phyloP scores from a whole-genome alignment of 92 coral and sea anemone species.

The Porites rus region DNA sequence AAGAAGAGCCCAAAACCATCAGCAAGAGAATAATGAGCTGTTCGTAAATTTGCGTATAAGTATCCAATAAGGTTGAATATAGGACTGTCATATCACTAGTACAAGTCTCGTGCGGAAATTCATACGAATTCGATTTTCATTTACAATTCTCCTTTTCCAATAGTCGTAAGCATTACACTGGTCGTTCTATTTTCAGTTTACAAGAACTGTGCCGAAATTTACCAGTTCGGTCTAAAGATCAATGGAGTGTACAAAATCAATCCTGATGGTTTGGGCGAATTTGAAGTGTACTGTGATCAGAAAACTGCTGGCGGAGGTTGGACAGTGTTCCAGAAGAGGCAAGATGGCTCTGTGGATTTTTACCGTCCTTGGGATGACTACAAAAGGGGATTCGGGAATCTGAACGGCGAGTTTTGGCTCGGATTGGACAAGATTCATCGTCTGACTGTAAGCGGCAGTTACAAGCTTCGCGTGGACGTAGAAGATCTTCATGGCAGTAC shows the following conservation, averaged over 20 bases:
- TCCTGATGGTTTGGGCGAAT: slow-evolving; percentile 53
- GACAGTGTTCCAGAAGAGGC: slow-evolving; percentile 52
- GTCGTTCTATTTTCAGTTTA: neutral
- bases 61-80: too few relatives aligned
- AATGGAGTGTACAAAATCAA: slow-evolving; percentile 59
- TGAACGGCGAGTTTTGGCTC: slow-evolving; percentile 61
- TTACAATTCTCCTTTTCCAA: too few relatives aligned
- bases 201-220: slow-evolving; percentile 50
- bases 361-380: slow-evolving; percentile 32
- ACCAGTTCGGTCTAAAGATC: slow-evolving; percentile 8
- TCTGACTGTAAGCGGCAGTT: neutral
- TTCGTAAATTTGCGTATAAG: too few relatives aligned
- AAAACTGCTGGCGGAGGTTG: slow-evolving; percentile 52
- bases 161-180: too few relatives aligned
- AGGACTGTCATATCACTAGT: too few relatives aligned
- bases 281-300: slow-evolving; percentile 55
- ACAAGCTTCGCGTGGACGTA: too few relatives aligned
- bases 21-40: too few relatives aligned
- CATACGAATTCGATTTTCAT: too few relatives aligned
- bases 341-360: slow-evolving; percentile 36
- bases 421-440: slow-evolving; percentile 58
- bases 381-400: slow-evolving; percentile 50
- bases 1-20: too few relatives aligned
- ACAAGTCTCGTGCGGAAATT: too few relatives aligned
- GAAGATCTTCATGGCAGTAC: too few relatives aligned